phyloP scores from a whole-genome alignment of 2,797 vertebrate genomes.

The Schizothorax lantsangensis region DNA sequence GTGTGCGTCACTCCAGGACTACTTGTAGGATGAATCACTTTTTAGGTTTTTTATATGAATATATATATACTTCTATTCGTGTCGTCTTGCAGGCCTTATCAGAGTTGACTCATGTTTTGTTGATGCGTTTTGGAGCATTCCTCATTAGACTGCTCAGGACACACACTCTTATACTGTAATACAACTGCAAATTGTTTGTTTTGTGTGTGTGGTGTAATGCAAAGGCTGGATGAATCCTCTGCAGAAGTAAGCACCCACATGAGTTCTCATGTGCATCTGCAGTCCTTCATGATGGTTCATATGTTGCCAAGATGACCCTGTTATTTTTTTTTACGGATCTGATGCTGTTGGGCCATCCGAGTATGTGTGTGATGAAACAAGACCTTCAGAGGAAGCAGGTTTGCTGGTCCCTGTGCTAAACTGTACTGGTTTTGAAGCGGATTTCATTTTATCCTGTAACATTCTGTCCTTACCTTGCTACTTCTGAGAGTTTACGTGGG shows the following conservation, averaged over 20 bases:
- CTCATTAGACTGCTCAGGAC: conserved; percentile 55
- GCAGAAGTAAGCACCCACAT: conserved; percentile 29
- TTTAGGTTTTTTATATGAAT: conserved; percentile 50
- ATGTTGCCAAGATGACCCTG: conserved; percentile 13
- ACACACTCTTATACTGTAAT: conserved; percentile 38
- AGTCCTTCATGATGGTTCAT: background rate
- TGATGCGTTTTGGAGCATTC: conserved; percentile 37
- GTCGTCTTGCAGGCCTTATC: conserved; percentile 76
- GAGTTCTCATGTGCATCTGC: conserved; percentile 13
- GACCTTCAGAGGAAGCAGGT: conserved; percentile 2
- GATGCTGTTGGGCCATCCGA: conserved; percentile 5
- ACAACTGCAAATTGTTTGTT: conserved; percentile 26
- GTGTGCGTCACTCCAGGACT: conserved; percentile 74
- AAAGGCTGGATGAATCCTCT: conserved; percentile 41
- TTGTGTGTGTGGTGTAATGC: background rate
- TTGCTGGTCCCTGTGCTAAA: background rate
- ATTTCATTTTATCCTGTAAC: conserved; percentile 65
- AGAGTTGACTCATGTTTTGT: conserved; percentile 58
- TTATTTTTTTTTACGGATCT: background rate
- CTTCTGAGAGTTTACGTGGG: conserved; percentile 61
- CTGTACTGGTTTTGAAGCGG: background rate
- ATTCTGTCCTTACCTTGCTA: conserved; percentile 36
- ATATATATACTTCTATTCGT: conserved; percentile 19
- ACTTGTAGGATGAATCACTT: conserved; percentile 74
- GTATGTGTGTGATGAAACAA: background rate